These are phyloP conservation scores for Drosophila tani DNA, from an alignment of 1,140 invertebrate genomes.

Conservation along the genomic window DNA sequence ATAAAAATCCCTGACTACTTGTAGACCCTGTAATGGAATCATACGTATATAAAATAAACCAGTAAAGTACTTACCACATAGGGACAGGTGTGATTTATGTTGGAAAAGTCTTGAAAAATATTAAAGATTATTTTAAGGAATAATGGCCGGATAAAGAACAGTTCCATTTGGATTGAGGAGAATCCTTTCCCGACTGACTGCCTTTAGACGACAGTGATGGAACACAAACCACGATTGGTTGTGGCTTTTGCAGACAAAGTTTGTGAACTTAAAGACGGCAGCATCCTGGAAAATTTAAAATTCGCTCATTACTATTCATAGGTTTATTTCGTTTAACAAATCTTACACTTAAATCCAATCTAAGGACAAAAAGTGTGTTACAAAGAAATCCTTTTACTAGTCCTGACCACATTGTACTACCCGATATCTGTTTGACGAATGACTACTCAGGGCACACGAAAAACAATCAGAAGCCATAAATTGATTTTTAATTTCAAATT, in stretches of 20 bases:
- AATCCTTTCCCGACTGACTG: not conserved
- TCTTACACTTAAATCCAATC: not conserved
- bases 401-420: not conserved
- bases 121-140: not conserved
- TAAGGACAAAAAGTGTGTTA: not conserved
- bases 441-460: not conserved
- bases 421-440: not conserved
- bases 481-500: not conserved
- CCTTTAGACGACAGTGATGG: not conserved
- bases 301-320: not conserved
- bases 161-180: not conserved
- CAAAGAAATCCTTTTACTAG: not conserved
- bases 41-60: not conserved
- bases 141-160: not conserved
- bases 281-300: not conserved
- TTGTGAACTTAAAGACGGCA: conserved; percentile 6
- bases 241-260: conserved; percentile 12
- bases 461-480: not conserved
- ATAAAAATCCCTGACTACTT: not conserved
- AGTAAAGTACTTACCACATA: not conserved
- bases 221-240: conserved; percentile 5
- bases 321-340: not conserved
- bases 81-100: conserved; percentile 5
- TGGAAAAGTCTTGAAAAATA: conserved; percentile 1
- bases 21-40: not conserved